Base-by-base conservation (phyloP, 64 coral and sea anemone genomes). In the Pocillopora verrucosa region DNA sequence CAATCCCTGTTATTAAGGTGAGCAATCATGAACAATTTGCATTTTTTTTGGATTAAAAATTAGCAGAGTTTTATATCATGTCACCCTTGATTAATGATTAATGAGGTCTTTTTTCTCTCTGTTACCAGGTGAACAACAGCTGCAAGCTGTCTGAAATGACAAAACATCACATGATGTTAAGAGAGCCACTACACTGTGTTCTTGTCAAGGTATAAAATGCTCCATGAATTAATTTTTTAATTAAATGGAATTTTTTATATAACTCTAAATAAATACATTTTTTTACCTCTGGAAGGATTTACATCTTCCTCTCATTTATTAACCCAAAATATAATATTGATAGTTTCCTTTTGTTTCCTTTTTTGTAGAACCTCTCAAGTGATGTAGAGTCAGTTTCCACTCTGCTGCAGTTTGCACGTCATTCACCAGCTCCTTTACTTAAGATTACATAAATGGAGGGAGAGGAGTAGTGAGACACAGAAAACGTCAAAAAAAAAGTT, bases 1-100 rank as follows among this genome's bases (percentile, higher is more conserved):
- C 89, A 1, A 99, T 99, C 76, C 94, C 94, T 61, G 94, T 95
- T 12, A 88, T 99, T 0, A 99, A 90, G 65, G 92, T 92, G 25
- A 36, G 79, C 11, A 63, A 72, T 3, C 62, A 14, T 7, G 15
- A 60, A 36, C 59, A 20, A 9, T 60, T 36, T 61, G 26, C 11
- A 65, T 82, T 14, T 45, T 70, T 51, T 51, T 51, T 51, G 41
- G 41, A 51, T 4, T 51, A 7, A 51, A 51, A 51, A 7, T 51
- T 51, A 30, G 30, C 30, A 30, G 30, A 30, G 30, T 30, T 30
- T 30, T 30, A 30, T 30, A 30, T 30, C 30, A 30, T 30, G 30
- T 30, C 30, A 30, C 30, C 30, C 30, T 30, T 30, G 30, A 30
- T 30, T 30, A 30, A 30, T 30, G 30, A 30, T 64, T 30, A 14